A percentile compares a stretch with the other conserved stretches of the same genome.
phyloP scores from a whole-genome alignment of 1,140 invertebrate genomes.

The Dolichoris vasculosae region DNA sequence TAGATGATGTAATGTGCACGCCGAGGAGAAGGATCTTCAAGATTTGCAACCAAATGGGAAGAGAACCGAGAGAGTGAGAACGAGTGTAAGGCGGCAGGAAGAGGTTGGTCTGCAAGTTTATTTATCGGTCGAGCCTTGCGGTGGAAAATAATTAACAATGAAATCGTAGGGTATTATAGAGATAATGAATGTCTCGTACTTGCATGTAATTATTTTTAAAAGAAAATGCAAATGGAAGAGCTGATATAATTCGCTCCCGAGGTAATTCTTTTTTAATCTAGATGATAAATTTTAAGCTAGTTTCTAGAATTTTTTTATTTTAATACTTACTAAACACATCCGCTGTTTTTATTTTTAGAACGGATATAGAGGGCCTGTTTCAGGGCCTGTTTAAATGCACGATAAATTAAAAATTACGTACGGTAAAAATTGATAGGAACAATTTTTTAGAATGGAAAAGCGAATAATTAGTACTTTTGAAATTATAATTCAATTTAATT shows the following conservation, averaged over 20 bases:
- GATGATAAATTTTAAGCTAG: not conserved
- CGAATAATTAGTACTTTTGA: no score
- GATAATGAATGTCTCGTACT: slow-evolving; percentile 12
- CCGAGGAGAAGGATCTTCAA: not conserved
- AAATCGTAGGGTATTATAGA: not conserved
- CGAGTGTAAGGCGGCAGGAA: not conserved
- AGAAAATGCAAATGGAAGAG: not conserved
- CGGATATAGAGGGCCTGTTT: no score
- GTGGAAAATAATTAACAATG: slow-evolving; percentile 27
- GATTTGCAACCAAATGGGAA: not conserved
- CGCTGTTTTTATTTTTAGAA: no score
- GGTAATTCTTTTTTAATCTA: not conserved
- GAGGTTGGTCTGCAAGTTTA: not conserved
- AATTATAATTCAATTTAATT: no score
- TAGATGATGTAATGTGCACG: not conserved
- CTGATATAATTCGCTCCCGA: not conserved
- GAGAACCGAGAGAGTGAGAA: not conserved
- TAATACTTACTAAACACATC: not conserved
- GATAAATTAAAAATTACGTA: no score
- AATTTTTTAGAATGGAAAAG: no score
- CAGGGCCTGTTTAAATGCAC: no score
- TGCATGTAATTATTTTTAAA: not conserved
- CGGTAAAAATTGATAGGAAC: no score
- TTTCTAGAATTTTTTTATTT: not conserved
- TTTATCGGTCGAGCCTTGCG: not conserved